Base-by-base conservation (phyloP, 2,888 invertebrate genomes). In the Catocala nupta region DNA sequence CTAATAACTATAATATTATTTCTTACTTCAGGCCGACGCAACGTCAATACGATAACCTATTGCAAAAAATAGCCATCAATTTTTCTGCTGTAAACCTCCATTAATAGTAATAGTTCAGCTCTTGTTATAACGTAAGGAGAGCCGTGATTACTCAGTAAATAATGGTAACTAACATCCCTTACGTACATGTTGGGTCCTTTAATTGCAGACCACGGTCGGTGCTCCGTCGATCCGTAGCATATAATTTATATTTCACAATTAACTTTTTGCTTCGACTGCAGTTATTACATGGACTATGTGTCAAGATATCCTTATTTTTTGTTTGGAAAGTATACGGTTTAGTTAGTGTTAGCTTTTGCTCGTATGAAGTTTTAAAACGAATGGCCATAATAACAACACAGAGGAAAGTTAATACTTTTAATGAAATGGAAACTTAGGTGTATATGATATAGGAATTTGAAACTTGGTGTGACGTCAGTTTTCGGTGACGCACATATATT, bases 91-190 rank as follows among this genome's bases (percentile, higher is more conserved):
- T 0, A 8, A 47, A 47, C 47, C 3, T 16, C 47, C 47, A 69
- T 71, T 71, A 77, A 71, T 77, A 67, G 69, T 56, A 51, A 73
- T 75, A 79, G 64, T 60, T 57, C 58, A 68, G 68, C 54, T 65
- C 77, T 80, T 65, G 73, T 78, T 79, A 73, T 70, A 63, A 63
- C 56, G 42, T 59, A 63, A 63, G 55, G 56, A 67, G 63, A 71
- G 70, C 64, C 63, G 74, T 78, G 79, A 84, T 80, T 81, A 67
- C 77, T 71, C 45, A 54, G 75, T 74, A 75, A 83, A 77, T 82
- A 81, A 81, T 77, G 73, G 68, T 57, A 8, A n/a, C 43, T 49
- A 49, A 55, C 68, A 63, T 69, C 64, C 71, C 64, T 68, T 76
- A 67, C 66, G 73, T 73, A 78, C 60, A 76, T 55, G 73, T 68